Evolutionary conservation across 1,140 invertebrate genomes (phyloP).

Genomic region (Arion vulgaris): DNA sequence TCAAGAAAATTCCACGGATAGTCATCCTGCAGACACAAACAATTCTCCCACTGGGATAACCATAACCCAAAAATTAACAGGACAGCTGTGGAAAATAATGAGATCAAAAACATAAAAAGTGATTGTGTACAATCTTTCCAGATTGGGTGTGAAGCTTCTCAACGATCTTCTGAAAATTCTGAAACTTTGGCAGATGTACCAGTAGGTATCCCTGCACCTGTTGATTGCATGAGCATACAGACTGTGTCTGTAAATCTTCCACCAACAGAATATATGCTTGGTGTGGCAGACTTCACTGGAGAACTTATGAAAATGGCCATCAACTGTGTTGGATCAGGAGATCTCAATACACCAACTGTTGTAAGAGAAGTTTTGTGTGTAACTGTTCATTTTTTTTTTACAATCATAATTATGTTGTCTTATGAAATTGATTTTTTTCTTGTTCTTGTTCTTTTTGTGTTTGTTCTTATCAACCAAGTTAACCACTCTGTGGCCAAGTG

Average conservation of each 20-base stretch:
- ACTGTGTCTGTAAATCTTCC: slow-evolving; percentile 73
- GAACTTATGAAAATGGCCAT: slow-evolving; percentile 92
- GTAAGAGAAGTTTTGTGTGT: slow-evolving; percentile 11
- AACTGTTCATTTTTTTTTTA: no score
- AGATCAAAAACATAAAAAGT: not conserved
- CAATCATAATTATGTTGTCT: no score
- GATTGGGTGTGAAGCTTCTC: not conserved
- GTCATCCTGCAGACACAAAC: not conserved
- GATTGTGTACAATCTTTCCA: not conserved
- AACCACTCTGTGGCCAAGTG: no score
- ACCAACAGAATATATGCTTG: slow-evolving; percentile 84
- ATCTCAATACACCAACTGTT: slow-evolving; percentile 79
- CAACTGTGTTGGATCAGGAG: slow-evolving; percentile 84
- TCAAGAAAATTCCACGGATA: not conserved
- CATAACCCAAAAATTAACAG: not conserved
- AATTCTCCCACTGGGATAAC: not conserved
- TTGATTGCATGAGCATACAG: not conserved
- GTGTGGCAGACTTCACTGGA: slow-evolving; percentile 89
- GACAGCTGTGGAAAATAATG: slow-evolving; percentile 4
- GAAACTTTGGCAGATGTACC: not conserved
- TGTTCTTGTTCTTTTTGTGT: no score
- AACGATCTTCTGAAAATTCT: not conserved
- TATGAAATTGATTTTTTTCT: no score
- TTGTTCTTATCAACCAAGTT: no score
- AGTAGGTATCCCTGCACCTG: not conserved